These are phyloP conservation scores for Brienomyrus longianalis DNA, from an alignment of 2,113 vertebrate species.

Conservation along the genomic window DNA sequence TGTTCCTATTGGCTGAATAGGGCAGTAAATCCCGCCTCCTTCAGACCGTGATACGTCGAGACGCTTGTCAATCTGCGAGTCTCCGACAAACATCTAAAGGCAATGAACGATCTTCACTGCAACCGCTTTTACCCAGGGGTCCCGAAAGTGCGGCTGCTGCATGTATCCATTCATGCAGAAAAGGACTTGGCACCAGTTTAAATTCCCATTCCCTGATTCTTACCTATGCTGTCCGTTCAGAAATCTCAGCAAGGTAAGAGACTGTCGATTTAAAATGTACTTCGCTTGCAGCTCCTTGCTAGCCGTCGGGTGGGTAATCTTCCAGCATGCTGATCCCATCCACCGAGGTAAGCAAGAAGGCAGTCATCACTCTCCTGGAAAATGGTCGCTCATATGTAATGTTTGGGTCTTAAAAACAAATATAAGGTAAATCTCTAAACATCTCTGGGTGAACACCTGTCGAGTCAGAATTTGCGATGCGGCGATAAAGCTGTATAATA, in stretches of 20 bases:
- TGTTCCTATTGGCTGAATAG: background rate
- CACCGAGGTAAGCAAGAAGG: background rate
- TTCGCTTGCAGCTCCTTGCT: background rate
- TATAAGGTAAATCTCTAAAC: background rate
- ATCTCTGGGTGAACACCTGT: background rate
- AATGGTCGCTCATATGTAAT: background rate
- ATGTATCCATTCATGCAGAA: slow-evolving; percentile 11
- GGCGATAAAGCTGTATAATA: background rate
- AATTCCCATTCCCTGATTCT: background rate
- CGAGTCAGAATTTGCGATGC: background rate
- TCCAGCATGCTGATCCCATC: background rate
- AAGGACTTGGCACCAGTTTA: background rate
- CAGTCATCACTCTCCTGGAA: background rate
- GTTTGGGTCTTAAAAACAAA: background rate
- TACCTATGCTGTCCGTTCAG: background rate
- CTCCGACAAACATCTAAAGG: background rate
- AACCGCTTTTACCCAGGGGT: background rate
- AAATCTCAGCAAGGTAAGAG: slow-evolving; percentile 14
- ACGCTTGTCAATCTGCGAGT: background rate
- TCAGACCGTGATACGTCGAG: background rate
- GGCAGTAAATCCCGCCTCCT: background rate
- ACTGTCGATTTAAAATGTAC: background rate
- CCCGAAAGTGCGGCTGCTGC: background rate
- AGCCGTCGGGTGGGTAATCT: background rate
- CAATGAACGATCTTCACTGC: background rate